These are phyloP conservation scores for Drosophila pachea DNA, from an alignment of 1,140 invertebrate species.

Conservation along the genomic window DNA sequence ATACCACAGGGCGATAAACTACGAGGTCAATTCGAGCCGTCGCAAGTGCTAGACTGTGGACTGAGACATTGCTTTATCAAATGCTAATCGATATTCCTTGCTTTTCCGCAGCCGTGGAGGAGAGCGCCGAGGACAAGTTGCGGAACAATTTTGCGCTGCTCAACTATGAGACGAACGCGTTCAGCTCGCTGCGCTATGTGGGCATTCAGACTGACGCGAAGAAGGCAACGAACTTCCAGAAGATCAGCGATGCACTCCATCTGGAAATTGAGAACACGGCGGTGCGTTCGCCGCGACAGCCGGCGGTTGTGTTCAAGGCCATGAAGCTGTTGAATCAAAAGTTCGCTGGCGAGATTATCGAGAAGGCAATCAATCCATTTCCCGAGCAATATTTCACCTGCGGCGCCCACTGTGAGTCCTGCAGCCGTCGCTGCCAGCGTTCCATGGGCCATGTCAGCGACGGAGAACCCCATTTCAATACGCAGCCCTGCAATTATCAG, in stretches of 20 bases:
- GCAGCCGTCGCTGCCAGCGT: slow-evolving; percentile 84
- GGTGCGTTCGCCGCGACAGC: slow-evolving; percentile 84
- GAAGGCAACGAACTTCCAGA: slow-evolving; percentile 82
- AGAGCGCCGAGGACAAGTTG: slow-evolving; percentile 85
- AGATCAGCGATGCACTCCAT: slow-evolving; percentile 80
- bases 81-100: background rate
- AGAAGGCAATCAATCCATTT: slow-evolving; percentile 83
- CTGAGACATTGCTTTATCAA: background rate
- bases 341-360: slow-evolving; percentile 85
- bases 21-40: too few relatives aligned
- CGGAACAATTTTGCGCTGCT: slow-evolving; percentile 83
- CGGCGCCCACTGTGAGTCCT: slow-evolving; percentile 85
- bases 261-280: slow-evolving; percentile 84
- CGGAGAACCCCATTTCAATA: slow-evolving; percentile 82
- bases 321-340: slow-evolving; percentile 88
- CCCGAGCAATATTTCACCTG: slow-evolving; percentile 92
- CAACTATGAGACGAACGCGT: slow-evolving; percentile 84
- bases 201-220: slow-evolving; percentile 76
- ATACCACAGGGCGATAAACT: too few relatives aligned
- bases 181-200: slow-evolving; percentile 83
- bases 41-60: too few relatives aligned
- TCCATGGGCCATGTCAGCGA: slow-evolving; percentile 90
- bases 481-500: slow-evolving; percentile 84
- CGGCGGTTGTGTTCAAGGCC: slow-evolving; percentile 84
- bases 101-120: slow-evolving; percentile 78